phyloP scores from a whole-genome alignment of 30 jellyfish, hydroid and myxozoan genomes.

The Turritopsis dohrnii region DNA sequence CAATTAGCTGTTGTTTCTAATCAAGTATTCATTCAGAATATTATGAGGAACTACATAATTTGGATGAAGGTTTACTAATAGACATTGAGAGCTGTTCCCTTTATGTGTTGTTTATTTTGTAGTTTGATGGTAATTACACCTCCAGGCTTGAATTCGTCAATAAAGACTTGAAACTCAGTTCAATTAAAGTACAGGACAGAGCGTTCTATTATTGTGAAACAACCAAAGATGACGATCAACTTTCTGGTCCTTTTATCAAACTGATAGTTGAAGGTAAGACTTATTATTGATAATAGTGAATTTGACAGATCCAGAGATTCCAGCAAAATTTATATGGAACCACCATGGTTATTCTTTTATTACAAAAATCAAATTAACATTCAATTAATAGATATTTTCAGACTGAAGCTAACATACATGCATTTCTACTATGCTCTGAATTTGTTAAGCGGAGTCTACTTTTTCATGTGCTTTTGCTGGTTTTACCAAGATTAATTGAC shows the following conservation, averaged over 20 bases:
- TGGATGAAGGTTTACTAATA: not conserved
- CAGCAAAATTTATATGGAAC: too few species aligned
- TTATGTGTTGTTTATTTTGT: not conserved
- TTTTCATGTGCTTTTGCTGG: too few species aligned
- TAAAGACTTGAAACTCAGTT: not conserved
- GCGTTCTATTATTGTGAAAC: slow-evolving; percentile 15
- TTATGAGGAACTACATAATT: not conserved
- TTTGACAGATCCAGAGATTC: not conserved
- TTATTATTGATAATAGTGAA: not conserved
- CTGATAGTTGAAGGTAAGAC: not conserved
- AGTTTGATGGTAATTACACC: slow-evolving; percentile 5
- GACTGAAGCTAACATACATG: too few species aligned
- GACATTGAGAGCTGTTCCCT: not conserved
- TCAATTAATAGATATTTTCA: too few species aligned
- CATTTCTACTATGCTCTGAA: too few species aligned
- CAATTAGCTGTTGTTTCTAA: too few species aligned
- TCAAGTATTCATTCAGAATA: too few species aligned
- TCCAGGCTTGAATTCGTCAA: not conserved
- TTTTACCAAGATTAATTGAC: too few species aligned
- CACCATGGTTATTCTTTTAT: not conserved
- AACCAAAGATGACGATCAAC: not conserved
- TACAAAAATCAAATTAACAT: too few species aligned
- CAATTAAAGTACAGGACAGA: not conserved
- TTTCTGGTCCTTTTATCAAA: not conserved
- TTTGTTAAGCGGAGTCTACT: too few species aligned